Base-by-base conservation (phyloP, 2,797 vertebrate species). In the Loriculus beryllinus region DNA sequence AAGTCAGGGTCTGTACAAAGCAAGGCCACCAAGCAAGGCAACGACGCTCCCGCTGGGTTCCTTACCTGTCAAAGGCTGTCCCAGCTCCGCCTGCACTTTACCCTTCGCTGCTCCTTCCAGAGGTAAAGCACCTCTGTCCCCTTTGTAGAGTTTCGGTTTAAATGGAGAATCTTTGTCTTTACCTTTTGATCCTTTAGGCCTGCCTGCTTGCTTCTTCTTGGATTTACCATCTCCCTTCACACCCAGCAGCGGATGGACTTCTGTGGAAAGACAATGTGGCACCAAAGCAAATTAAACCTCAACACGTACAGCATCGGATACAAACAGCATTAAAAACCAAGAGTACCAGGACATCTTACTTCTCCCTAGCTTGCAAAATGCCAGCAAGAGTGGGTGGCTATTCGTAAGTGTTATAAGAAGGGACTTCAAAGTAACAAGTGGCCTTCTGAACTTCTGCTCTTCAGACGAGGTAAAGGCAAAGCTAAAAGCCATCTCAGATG, bases 161-260 rank as follows among this genome's bases (percentile, higher is more conserved):
- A 99, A 99, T 97, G 99, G 98, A 98, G 99, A 99, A 98, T 99
- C 99, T 99, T 99, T 99, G 98, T 99, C 99, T 99, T 99, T 99
- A 99, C 99, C 99, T 99, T 99, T 99, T 98, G 99, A 99, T 98
- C 99, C 99, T 98, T 99, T 99, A 80, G 99, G 99, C 91, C 99
- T 98, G 88, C 99, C 99, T 40, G 99, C 99, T 77, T 99, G 98
- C 98, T 99, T 99, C 99, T 99, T 99, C 99, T 99, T 99, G 93
- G 99, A 99, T 98, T 99, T 99, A 97, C 99, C 98, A 96, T 99
- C 99, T 42, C 99, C 99, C 96, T 99, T 99, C 97, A 99, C 99
- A 42, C 99, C 99, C 98, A 99, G 98, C 89, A 99, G 96, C 82
- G 99, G 99, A 97, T 99, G 99, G 94, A 99, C 98, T 98, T 99